These are phyloP conservation scores for Geotrypetes seraphini DNA, from an alignment of 2,797 vertebrate species.

Conservation along the genomic window DNA sequence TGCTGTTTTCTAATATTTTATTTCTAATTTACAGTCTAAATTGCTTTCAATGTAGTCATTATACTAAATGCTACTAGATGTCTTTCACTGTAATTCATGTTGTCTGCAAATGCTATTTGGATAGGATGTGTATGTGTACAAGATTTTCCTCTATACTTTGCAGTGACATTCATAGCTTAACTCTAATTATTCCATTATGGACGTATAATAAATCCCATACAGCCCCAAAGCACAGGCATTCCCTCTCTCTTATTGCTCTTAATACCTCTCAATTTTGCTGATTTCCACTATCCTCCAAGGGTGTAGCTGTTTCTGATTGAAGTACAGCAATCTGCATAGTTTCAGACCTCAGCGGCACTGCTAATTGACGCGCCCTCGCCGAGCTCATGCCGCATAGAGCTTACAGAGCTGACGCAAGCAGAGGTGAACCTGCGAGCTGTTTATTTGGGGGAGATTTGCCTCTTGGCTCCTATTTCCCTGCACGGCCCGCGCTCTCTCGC, in stretches of 20 bases:
- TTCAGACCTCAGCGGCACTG: constrained; percentile 68
- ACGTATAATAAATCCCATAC: constrained; percentile 67
- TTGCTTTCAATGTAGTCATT: constrained; percentile 69
- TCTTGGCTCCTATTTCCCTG: neutral
- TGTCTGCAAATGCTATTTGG: constrained; percentile 58
- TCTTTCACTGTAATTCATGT: constrained; percentile 70
- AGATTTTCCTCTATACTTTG: constrained; percentile 64
- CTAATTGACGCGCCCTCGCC: constrained; percentile 71
- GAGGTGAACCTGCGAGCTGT: constrained; percentile 31
- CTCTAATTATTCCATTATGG: constrained; percentile 76
- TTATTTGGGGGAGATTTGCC: constrained; percentile 19
- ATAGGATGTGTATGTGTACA: constrained; percentile 68
- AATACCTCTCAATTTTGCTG: constrained; percentile 75
- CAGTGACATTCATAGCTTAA: constrained; percentile 57
- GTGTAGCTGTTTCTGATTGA: constrained; percentile 72
- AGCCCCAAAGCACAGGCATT: constrained; percentile 59
- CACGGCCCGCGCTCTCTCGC: constrained; percentile 14
- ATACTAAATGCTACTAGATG: constrained; percentile 63
- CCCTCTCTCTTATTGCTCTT: constrained; percentile 70
- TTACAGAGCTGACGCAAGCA: constrained; percentile 51
- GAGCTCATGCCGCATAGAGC: constrained; percentile 55
- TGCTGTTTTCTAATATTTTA: constrained; percentile 33
- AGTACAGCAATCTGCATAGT: constrained; percentile 72
- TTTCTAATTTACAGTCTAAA: constrained; percentile 70
- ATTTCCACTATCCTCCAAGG: constrained; percentile 74